A percentile compares a stretch with the other conserved stretches of the same genome.
Evolutionary conservation across 2,113 vertebrate species (phyloP).

Genomic region (Ctenomys sociabilis): DNA sequence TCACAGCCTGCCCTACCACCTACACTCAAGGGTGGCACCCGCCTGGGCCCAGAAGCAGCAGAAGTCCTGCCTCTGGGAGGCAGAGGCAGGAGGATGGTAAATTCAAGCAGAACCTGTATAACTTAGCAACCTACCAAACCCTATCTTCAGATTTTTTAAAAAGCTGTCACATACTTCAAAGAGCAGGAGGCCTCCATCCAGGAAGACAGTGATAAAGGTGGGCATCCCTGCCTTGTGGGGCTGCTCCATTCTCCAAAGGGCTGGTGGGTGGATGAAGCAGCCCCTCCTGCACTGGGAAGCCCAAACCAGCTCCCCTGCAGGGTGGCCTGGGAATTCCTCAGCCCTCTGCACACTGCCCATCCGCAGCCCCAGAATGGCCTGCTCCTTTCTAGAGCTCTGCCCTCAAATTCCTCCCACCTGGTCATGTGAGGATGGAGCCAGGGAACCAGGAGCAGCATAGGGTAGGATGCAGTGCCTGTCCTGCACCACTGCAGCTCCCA

Average conservation of each 20-base stretch:
- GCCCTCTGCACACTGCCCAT: background rate
- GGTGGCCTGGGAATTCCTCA: background rate
- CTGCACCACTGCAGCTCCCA: no score
- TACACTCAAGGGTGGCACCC: background rate
- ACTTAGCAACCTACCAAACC: background rate
- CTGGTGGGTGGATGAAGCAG: background rate
- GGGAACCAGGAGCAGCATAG: no score
- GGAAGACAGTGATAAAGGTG: fast-evolving
- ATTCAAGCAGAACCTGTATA: background rate
- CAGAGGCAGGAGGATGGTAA: background rate
- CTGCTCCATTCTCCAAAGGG: background rate
- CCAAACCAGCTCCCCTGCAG: no score
- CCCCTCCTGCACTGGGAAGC: background rate
- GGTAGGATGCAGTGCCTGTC: no score
- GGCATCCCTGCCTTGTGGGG: fast-evolving
- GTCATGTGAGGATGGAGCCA: background rate
- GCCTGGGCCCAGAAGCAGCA: background rate
- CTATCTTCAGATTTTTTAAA: background rate
- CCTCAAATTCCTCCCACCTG: background rate
- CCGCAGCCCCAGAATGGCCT: background rate
- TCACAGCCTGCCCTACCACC: background rate
- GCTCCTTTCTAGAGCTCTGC: no score
- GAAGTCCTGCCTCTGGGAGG: background rate
- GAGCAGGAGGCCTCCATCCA: fast-evolving
- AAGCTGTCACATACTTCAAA: background rate